phyloP scores from a whole-genome alignment of 1,140 invertebrate genomes.

The Planococcus citri region DNA sequence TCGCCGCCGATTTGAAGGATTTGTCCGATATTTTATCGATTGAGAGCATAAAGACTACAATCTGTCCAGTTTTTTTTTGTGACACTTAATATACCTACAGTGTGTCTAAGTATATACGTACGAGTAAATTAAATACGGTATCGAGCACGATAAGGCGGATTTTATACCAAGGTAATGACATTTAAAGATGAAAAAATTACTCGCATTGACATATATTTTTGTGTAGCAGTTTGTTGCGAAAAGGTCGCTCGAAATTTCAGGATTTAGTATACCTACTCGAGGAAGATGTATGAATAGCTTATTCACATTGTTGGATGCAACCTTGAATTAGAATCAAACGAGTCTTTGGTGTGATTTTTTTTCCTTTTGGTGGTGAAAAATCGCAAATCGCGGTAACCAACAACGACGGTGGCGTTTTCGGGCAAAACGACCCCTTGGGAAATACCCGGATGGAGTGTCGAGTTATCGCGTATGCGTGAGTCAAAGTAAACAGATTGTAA shows the following conservation, averaged over 20 bases:
- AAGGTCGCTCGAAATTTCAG: background rate
- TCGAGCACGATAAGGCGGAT: background rate
- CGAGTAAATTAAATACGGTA: too few species aligned
- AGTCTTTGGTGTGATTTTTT: too few species aligned
- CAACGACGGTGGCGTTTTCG: too few species aligned
- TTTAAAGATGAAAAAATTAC: background rate
- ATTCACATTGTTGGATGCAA: too few species aligned
- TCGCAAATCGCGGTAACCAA: too few species aligned
- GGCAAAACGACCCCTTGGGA: background rate
- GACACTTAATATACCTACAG: too few species aligned
- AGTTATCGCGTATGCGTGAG: background rate
- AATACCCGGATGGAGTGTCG: background rate
- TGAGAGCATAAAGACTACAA: background rate
- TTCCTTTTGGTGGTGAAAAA: too few species aligned
- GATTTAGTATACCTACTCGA: too few species aligned
- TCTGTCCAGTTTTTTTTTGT: background rate
- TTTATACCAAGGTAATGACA: background rate
- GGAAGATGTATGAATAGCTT: background rate
- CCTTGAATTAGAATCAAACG: too few species aligned
- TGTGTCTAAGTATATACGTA: too few species aligned
- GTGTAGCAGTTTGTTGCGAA: background rate
- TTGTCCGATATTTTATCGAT: background rate
- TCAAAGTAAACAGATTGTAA: slow-evolving; percentile 15
- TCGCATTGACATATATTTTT: background rate
- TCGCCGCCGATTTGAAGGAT: background rate